phyloP scores from a whole-genome alignment of 2,888 invertebrate genomes.

The Alentia gelatinosa region DNA sequence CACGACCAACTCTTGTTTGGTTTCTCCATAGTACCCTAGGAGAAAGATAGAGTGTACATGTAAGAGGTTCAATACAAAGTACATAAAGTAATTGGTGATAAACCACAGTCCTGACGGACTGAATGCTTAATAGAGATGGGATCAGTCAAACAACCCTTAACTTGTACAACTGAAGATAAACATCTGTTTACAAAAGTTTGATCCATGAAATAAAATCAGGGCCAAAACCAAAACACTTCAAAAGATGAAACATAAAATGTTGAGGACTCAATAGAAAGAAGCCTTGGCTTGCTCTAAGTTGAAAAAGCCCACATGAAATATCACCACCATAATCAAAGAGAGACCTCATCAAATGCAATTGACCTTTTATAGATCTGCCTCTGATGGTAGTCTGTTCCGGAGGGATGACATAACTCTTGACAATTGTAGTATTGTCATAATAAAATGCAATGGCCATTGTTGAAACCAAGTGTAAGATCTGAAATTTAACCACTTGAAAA shows the following conservation, averaged over 20 bases:
- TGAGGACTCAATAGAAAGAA: not conserved
- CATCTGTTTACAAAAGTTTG: slow-evolving; percentile 24
- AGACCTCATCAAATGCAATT: not conserved
- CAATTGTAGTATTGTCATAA: too few relatives aligned
- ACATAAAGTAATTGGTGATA: slow-evolving; percentile 21
- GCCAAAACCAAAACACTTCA: not conserved
- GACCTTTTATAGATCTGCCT: not conserved
- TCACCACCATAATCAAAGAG: not conserved
- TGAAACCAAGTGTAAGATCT: too few relatives aligned
- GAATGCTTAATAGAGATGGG: not conserved
- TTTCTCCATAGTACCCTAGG: not conserved
- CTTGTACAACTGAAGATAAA: not conserved
- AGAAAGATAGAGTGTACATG: not conserved
- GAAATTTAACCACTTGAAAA: too few relatives aligned
- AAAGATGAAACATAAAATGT: not conserved
- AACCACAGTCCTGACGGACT: slow-evolving; percentile 1
- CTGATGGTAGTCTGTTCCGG: not conserved
- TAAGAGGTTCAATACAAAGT: slow-evolving; percentile 43
- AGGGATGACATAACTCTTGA: not conserved
- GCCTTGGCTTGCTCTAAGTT: slow-evolving; percentile 9
- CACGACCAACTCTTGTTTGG: too few relatives aligned
- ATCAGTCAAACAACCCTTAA: not conserved
- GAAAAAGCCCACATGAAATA: not conserved
- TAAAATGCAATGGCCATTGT: too few relatives aligned
- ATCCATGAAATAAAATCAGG: not conserved